Percentiles rank a stretch among this genome's conserved stretches.
Evolutionary conservation across 2,888 invertebrate genomes (phyloP).

Genomic region (Ceraclea dissimilis): DNA sequence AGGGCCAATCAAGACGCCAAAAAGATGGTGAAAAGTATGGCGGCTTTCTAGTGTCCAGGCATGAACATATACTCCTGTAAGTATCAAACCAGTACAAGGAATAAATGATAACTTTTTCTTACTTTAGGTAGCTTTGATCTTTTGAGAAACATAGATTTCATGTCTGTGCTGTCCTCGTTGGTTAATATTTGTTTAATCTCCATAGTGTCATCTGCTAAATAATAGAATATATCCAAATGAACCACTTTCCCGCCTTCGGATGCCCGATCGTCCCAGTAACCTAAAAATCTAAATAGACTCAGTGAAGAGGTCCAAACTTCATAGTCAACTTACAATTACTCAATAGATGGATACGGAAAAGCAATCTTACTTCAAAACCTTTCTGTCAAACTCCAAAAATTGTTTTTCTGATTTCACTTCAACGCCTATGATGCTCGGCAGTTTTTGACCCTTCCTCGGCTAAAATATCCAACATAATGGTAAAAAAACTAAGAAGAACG

Average conservation of each 20-base stretch:
- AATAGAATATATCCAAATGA: conserved; percentile 73
- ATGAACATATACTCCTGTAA: no score
- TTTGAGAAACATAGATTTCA: conserved; percentile 64
- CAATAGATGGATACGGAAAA: no score
- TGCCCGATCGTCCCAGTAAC: conserved; percentile 83
- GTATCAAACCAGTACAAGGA: no score
- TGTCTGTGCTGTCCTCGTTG: conserved; percentile 62
- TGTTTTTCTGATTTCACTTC: conserved; percentile 51
- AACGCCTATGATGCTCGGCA: conserved; percentile 16
- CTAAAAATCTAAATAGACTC: conserved; percentile 56
- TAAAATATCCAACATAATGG: conserved; percentile 6
- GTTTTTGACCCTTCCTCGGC: conserved; percentile 29
- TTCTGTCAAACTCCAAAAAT: conserved; percentile 75
- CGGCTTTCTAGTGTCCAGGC: no score
- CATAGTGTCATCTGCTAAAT: conserved; percentile 80
- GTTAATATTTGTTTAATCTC: conserved; percentile 72
- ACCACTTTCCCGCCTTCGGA: conserved; percentile 71
- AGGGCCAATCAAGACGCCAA: no score
- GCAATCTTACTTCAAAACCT: conserved; percentile 43
- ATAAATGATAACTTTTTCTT: no score
- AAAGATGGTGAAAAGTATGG: no score
- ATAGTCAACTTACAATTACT: no score
- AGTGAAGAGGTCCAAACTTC: neutral
- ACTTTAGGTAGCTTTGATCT: conserved; percentile 74
- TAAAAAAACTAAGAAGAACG: neutral